A percentile compares a stretch with the other conserved stretches of the same genome.
These are phyloP conservation scores for Cepaea nemoralis DNA, from an alignment of 1,140 invertebrate species.

Conservation along the genomic window DNA sequence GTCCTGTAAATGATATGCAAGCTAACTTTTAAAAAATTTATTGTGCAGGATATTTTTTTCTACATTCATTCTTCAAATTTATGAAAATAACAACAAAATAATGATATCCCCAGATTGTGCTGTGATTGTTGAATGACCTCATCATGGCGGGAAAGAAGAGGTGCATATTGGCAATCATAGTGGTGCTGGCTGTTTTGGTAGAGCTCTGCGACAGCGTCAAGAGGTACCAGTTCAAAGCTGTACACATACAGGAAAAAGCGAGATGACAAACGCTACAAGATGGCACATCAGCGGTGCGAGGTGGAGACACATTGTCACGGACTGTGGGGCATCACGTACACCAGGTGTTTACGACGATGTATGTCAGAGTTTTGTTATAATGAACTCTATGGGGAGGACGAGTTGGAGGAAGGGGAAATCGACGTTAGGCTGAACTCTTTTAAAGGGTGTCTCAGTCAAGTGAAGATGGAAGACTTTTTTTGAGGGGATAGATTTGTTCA, in stretches of 20 bases:
- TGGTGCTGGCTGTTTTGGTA: neutral
- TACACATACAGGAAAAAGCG: conserved; percentile 60
- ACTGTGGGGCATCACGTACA: conserved; percentile 49
- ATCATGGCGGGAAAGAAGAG: too few species aligned
- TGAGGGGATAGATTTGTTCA: too few species aligned
- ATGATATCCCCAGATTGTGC: too few species aligned
- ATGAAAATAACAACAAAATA: too few species aligned
- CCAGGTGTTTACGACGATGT: conserved; percentile 56
- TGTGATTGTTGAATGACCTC: too few species aligned
- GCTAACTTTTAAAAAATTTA: too few species aligned
- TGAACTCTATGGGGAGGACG: conserved; percentile 56
- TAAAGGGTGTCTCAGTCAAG: conserved; percentile 58
- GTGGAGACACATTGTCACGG: conserved; percentile 52
- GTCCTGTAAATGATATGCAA: too few species aligned
- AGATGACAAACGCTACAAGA: conserved; percentile 59
- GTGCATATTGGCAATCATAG: neutral
- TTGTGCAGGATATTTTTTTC: too few species aligned
- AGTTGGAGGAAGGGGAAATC: conserved; percentile 62
- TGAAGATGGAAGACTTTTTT: conserved; percentile 44
- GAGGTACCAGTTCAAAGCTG: conserved; percentile 52
- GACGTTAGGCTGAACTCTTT: conserved; percentile 61
- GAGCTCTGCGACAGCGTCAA: conserved; percentile 14
- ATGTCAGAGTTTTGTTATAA: conserved; percentile 57
- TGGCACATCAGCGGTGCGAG: conserved; percentile 55
- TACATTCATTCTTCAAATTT: too few species aligned